A percentile compares a stretch with the other conserved stretches of the same genome.
Evolutionary conservation across 2,113 vertebrate species (phyloP).

Genomic region (Alethe castanea): DNA sequence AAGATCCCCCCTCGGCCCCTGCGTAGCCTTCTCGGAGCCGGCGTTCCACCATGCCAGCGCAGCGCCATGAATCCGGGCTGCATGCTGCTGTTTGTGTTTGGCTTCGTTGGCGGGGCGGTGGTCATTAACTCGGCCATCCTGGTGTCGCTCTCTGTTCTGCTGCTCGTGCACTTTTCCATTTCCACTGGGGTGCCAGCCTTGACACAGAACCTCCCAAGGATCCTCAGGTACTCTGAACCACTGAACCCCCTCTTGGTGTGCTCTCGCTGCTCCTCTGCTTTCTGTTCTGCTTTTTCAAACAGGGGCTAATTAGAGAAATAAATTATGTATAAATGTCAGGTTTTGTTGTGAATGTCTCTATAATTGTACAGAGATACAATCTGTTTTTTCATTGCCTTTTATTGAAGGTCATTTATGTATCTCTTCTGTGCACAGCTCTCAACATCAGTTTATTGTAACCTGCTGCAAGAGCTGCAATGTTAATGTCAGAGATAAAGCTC

Average conservation of each 20-base stretch:
- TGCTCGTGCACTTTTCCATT: conserved; percentile 98
- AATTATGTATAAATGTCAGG: not conserved
- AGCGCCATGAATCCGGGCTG: conserved; percentile 97
- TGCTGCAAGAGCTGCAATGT: not conserved
- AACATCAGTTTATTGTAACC: not conserved
- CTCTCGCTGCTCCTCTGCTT: not conserved
- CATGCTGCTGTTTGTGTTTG: conserved; percentile 99
- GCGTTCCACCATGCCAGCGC: conserved; percentile 83
- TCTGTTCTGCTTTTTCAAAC: not conserved
- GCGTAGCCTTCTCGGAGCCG: conserved; percentile 68
- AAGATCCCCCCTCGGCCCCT: conserved; percentile 67
- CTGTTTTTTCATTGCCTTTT: not conserved
- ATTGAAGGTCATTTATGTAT: not conserved
- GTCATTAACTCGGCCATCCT: conserved; percentile 98
- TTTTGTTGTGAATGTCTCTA: not conserved
- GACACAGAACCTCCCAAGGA: conserved; percentile 88
- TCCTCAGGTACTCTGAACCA: conserved; percentile 84
- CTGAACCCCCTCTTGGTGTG: not conserved
- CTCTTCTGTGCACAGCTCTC: not conserved
- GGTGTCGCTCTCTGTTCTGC: conserved; percentile 95
- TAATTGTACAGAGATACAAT: not conserved
- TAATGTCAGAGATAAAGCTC: not conserved
- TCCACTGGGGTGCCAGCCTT: conserved; percentile 89
- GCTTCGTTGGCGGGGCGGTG: conserved; percentile 98
- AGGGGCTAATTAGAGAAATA: not conserved